Base-by-base conservation (phyloP, 1,140 invertebrate species). In the Ceratina calcarata region DNA sequence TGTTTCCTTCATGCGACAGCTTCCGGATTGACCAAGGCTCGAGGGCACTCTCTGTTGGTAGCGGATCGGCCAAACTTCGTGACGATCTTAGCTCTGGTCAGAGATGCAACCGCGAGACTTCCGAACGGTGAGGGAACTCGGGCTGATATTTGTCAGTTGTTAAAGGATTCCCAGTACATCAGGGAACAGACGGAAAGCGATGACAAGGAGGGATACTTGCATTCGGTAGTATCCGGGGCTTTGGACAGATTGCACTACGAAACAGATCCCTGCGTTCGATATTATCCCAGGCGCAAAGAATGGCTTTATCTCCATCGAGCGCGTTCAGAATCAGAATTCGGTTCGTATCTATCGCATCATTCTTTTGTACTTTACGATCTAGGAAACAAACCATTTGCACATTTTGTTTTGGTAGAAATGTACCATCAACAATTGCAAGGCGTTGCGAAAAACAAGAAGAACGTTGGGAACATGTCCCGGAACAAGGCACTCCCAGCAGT, bases 81-180 rank as follows among this genome's bases (percentile, higher is more conserved):
- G 15, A 98, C 97, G 8, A 98, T 99, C 88, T 91, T 98, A 10
- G 97, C 97, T 16, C 93, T 99, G 55, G 97, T 99, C 13, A 93
- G 98, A 58, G 98, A 99, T 94, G 97, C 98, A 4, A 97, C 98
- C 0, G 98, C 98, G 0, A 93, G 98, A 61, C 93, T 99, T 75
- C 98, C 98, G 0, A 99, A 98, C 91, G 98, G 98, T 0, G 97
- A 99, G 93, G 98, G 98, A 27, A 98, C 98, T 0, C 93, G 98
- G 37, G 95, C 96, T 6, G 98, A 99, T 87, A 98, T 99, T 82
- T 97, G 96, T 92, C 96, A 97, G 86, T 91, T 97, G 60, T 88
- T 97, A 7, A 96, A 96, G 89, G 96, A 97, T 88, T 98, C 97
- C 0, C 97, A 98, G 87, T 98, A 97, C 86, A 94, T 98, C 45